Evolutionary conservation across 2,888 invertebrate genomes (phyloP).

Genomic region (Gastrophysa polygoni): DNA sequence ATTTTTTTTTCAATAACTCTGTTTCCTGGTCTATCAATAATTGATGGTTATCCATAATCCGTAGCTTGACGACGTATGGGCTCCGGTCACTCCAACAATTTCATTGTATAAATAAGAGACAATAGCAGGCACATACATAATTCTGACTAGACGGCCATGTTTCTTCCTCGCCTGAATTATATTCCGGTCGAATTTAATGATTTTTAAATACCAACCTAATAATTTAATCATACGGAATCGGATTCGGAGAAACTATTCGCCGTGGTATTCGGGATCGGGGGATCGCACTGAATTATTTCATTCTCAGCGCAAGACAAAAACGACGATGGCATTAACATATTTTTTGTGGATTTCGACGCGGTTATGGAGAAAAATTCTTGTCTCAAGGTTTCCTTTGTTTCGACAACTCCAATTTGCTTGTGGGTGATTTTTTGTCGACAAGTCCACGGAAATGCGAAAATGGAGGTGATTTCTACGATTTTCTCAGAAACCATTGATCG

Average conservation of each 20-base stretch:
- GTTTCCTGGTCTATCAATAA: too few species aligned
- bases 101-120: background rate
- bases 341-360: slow-evolving; percentile 44
- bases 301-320: too few species aligned
- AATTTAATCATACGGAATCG: slow-evolving; percentile 16
- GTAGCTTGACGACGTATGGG: too few species aligned
- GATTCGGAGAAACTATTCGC: slow-evolving; percentile 26
- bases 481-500: too few species aligned
- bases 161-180: background rate
- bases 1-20: too few species aligned
- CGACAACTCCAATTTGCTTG: too few species aligned
- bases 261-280: slow-evolving; percentile 32
- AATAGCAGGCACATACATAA: background rate
- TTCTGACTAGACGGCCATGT: background rate
- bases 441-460: slow-evolving; percentile 44
- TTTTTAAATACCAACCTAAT: slow-evolving; percentile 14
- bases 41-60: too few species aligned
- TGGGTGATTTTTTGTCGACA: slow-evolving; percentile 41
- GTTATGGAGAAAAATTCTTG: slow-evolving; percentile 45
- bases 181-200: background rate
- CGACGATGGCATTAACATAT: slow-evolving; percentile 47
- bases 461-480: too few species aligned
- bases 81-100: too few species aligned
- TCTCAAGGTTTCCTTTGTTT: slow-evolving; percentile 49
- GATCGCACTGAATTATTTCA: slow-evolving; percentile 45